A percentile compares a stretch with the other conserved stretches of the same genome.
Evolutionary conservation across 2,888 invertebrate genomes (phyloP).

Genomic region (Noctuana brunneofusca): DNA sequence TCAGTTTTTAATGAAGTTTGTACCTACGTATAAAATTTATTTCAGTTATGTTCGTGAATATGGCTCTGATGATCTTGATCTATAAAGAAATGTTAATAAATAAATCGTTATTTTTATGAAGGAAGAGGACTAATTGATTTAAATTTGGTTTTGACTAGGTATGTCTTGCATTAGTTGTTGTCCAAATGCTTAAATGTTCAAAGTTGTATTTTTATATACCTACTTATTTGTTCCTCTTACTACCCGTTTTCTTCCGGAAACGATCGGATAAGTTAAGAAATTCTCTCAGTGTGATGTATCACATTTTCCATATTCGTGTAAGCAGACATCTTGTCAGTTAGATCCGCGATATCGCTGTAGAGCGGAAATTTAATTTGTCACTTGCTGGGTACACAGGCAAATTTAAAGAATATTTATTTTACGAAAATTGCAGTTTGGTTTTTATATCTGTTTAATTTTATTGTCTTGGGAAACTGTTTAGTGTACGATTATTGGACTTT

Average conservation of each 20-base stretch:
- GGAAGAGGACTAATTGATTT: no score
- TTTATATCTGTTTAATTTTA: neutral
- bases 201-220: no score
- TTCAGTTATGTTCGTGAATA: neutral
- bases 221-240: neutral
- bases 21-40: neutral
- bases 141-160: no score
- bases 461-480: no score
- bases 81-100: no score
- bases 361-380: constrained; percentile 12
- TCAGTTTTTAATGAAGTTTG: constrained; percentile 1
- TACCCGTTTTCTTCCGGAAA: neutral
- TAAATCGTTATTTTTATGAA: no score
- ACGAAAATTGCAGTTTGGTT: neutral
- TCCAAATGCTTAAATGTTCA: no score
- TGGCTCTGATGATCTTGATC: no score
- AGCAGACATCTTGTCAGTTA: constrained; percentile 6
- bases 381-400: neutral
- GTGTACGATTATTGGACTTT: no score
- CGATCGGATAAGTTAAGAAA: neutral
- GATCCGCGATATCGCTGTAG: constrained; percentile 1
- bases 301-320: constrained; percentile 2
- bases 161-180: no score
- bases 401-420: neutral
- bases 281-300: constrained; percentile 2